phyloP scores from a whole-genome alignment of 1,140 invertebrate species.

The Sinonovacula constricta region DNA sequence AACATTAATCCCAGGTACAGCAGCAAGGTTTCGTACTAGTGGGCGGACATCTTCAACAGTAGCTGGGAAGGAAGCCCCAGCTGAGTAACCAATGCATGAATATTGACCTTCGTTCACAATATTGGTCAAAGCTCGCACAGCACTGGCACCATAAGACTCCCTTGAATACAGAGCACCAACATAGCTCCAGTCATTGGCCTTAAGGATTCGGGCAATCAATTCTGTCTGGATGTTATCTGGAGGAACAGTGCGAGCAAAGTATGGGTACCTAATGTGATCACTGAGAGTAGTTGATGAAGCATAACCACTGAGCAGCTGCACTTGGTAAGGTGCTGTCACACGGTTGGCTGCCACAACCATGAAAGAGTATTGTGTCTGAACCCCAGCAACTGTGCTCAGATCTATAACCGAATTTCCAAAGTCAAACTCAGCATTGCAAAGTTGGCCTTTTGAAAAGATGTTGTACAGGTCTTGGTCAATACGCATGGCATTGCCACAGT shows the following conservation, averaged over 20 bases:
- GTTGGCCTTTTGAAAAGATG: conserved; percentile 71
- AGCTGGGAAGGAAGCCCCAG: conserved; percentile 14
- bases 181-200: conserved; percentile 88
- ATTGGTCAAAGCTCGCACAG: conserved; percentile 35
- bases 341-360: conserved; percentile 65
- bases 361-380: conserved; percentile 66
- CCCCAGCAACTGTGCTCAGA: conserved; percentile 64
- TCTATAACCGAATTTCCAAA: conserved; percentile 33
- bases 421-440: conserved; percentile 64
- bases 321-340: conserved; percentile 60
- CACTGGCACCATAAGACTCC: conserved; percentile 79
- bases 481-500: conserved; percentile 67
- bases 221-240: conserved; percentile 88
- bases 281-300: conserved; percentile 86
- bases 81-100: conserved; percentile 50
- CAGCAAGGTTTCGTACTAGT: conserved; percentile 50
- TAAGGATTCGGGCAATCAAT: conserved; percentile 85
- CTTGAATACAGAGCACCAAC: conserved; percentile 84
- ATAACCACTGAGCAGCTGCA: conserved; percentile 84
- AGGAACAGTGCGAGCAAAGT: conserved; percentile 88
- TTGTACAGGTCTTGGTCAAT: conserved; percentile 75
- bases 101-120: conserved; percentile 41
- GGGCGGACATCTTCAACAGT: conserved; percentile 40
- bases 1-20: conserved; percentile 55
- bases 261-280: conserved; percentile 86